These are phyloP conservation scores for Oreochromis niloticus DNA, from an alignment of 2,113 vertebrate species.

Conservation along the genomic window DNA sequence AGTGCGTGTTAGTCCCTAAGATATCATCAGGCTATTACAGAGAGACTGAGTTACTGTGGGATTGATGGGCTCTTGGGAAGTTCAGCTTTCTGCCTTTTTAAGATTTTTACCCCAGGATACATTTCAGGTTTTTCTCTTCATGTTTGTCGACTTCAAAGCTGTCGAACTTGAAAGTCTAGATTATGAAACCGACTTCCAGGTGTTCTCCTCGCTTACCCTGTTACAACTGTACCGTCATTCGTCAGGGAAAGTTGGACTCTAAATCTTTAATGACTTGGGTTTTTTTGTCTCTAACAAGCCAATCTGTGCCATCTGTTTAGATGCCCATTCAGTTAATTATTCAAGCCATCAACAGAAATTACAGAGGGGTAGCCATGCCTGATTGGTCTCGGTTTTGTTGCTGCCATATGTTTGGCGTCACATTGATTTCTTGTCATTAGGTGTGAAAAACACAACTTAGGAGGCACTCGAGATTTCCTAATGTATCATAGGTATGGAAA, in stretches of 20 bases:
- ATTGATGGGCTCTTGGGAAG: background rate
- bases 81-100: background rate
- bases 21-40: background rate
- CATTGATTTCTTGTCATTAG: background rate
- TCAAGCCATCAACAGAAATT: conserved; percentile 31
- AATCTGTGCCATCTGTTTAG: conserved; percentile 49
- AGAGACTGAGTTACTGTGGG: background rate
- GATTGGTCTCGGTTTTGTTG: conserved; percentile 1
- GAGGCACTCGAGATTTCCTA: background rate
- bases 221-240: background rate
- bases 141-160: background rate
- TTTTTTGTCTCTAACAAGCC: conserved; percentile 7
- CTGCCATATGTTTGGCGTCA: conserved; percentile 44
- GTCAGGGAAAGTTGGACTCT: background rate
- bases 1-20: background rate
- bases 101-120: background rate
- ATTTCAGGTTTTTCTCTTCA: background rate
- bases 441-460: background rate
- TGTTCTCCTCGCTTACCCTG: background rate
- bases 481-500: background rate
- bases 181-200: background rate
- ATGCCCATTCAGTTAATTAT: conserved; percentile 53
- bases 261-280: conserved; percentile 38
- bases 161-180: background rate
- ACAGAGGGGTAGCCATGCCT: background rate